Percentiles rank a stretch among this genome's conserved stretches.
Evolutionary conservation across 2,797 vertebrate genomes (phyloP).

Genomic region (Pangasius djambal): DNA sequence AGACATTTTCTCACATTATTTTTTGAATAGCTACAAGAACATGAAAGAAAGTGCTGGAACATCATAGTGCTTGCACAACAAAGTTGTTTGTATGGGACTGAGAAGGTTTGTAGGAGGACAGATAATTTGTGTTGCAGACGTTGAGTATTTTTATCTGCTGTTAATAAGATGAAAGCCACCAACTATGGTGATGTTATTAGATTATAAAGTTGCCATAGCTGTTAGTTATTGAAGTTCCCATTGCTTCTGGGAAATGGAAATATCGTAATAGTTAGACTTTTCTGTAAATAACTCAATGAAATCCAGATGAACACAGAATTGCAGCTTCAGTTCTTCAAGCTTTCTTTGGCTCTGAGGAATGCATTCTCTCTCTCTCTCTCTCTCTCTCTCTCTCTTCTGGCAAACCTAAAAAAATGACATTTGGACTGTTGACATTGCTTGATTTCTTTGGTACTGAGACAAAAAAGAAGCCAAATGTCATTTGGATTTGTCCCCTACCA

Average conservation of each 20-base stretch:
- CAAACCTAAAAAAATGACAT: conserved; percentile 27
- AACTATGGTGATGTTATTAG: conserved; percentile 23
- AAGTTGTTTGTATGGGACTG: conserved; percentile 8
- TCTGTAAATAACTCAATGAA: conserved; percentile 23
- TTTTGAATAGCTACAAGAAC: conserved; percentile 4
- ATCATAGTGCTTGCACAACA: conserved; percentile 7
- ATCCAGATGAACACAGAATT: conserved; percentile 18
- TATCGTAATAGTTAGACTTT: conserved; percentile 19
- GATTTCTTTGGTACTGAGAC: conserved; percentile 36
- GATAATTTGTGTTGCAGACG: conserved; percentile 13
- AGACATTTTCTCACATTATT: not conserved
- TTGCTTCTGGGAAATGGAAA: conserved; percentile 28
- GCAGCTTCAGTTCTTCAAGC: not conserved
- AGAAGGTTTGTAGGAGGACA: conserved; percentile 8
- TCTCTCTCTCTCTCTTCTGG: not conserved
- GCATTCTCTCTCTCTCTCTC: not conserved
- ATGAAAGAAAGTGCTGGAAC: conserved; percentile 33
- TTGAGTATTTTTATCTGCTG: conserved; percentile 3
- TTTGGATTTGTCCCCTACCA: conserved; percentile 37
- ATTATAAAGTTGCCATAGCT: conserved; percentile 19
- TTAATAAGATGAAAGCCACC: conserved; percentile 6
- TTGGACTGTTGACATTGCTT: conserved; percentile 35
- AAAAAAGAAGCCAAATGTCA: conserved; percentile 49
- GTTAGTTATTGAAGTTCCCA: conserved; percentile 1
- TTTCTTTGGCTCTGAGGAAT: conserved; percentile 24